Conservation (phyloP, 2,797 vertebrate genomes). For the Pogoniulus pusillus region DNA sequence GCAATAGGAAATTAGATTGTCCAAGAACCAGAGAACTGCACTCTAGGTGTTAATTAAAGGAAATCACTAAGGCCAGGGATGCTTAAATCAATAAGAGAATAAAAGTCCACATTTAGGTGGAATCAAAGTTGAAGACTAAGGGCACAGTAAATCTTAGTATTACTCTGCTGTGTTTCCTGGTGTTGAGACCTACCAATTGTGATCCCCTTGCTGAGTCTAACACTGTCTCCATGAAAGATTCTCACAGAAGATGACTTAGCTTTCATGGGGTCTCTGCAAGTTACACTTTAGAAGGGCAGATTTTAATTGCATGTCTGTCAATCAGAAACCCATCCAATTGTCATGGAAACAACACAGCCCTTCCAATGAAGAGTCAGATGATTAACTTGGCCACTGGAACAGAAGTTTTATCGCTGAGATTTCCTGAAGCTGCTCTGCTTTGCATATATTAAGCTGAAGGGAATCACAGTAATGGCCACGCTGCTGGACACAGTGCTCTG, state of each 20-base stretch:
- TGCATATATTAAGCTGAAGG: constrained; percentile 52
- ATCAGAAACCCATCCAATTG: constrained; percentile 38
- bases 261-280: background rate
- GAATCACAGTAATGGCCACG: constrained; percentile 33
- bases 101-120: background rate
- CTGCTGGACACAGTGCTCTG: constrained; percentile 43
- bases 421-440: constrained; percentile 59
- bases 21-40: background rate
- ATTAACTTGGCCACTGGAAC: constrained; percentile 36
- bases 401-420: constrained; percentile 50
- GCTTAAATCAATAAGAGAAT: background rate
- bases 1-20: background rate
- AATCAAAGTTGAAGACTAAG: background rate
- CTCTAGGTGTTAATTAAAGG: constrained; percentile 1
- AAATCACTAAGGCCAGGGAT: background rate
- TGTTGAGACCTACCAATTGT: background rate
- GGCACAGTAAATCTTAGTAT: background rate
- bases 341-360: constrained; percentile 52
- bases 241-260: background rate
- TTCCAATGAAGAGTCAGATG: background rate
- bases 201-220: background rate
- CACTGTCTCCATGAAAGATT: background rate
- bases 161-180: background rate
- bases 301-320: constrained; percentile 19
- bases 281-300: background rate